phyloP scores from a whole-genome alignment of 2,888 invertebrate species.

The Diaphora mendica region DNA sequence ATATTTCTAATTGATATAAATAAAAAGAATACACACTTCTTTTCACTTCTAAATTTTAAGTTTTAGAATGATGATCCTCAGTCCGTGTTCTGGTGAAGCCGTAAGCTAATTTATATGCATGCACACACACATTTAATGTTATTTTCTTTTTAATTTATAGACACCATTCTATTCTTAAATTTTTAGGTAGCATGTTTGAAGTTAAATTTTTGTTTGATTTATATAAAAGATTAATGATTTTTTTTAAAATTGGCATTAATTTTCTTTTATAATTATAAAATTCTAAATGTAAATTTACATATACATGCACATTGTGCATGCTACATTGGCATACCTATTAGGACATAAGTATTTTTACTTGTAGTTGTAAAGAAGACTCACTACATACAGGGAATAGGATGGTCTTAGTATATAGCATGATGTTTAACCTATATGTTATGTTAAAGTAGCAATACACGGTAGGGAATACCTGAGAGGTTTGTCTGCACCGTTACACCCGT shows the following conservation, averaged over 20 bases:
- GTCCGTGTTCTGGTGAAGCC: constrained; percentile 48
- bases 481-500: too few species aligned
- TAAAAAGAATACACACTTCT: constrained; percentile 11
- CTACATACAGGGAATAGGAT: constrained; percentile 41
- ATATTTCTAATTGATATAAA: constrained; percentile 22
- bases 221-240: not conserved
- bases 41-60: constrained; percentile 23
- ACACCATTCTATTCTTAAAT: constrained; percentile 62
- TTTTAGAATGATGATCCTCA: constrained; percentile 53
- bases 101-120: constrained; percentile 60
- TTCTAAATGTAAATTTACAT: not conserved
- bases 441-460: too few species aligned
- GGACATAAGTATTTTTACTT: not conserved
- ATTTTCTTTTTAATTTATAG: constrained; percentile 30
- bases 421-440: constrained; percentile 38
- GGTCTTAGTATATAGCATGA: constrained; percentile 44
- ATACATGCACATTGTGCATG: not conserved
- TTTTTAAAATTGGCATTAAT: too few species aligned
- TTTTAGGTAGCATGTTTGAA: not conserved
- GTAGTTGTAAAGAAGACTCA: not conserved
- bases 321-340: not conserved
- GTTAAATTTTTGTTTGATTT: not conserved
- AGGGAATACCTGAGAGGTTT: too few species aligned
- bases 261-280: not conserved
- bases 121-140: constrained; percentile 29